Conservation (phyloP, 2,888 invertebrate species). For the Archips crataeganus region DNA sequence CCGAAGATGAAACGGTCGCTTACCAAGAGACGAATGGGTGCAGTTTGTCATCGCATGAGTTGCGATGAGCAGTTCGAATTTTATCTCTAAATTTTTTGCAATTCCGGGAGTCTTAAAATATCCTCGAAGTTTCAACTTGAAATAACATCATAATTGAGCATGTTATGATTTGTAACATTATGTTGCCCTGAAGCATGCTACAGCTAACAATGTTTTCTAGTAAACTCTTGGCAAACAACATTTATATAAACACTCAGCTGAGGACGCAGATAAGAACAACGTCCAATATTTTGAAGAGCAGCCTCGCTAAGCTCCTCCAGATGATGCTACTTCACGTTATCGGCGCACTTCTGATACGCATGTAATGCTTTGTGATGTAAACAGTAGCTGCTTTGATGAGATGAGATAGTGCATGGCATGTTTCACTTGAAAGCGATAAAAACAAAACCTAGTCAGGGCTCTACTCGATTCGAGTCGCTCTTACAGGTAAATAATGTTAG, state of each 20-base stretch:
- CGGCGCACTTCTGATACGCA: constrained; percentile 3
- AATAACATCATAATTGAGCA: background rate
- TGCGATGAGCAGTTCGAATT: constrained; percentile 6
- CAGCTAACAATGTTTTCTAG: background rate
- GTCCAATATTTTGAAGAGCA: constrained; percentile 1
- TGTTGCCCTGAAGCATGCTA: background rate
- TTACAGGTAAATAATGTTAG: background rate
- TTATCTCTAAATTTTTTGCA: constrained; percentile 10
- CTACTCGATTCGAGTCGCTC: background rate
- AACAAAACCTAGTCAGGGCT: background rate
- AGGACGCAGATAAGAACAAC: constrained; percentile 4
- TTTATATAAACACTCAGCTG: background rate
- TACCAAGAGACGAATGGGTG: constrained; percentile 26
- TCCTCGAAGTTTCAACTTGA: background rate
- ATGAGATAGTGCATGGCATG: background rate
- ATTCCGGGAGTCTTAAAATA: constrained; percentile 10
- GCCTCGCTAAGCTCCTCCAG: constrained; percentile 5
- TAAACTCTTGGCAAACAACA: background rate
- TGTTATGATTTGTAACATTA: background rate
- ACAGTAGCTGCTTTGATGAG: constrained; percentile 10
- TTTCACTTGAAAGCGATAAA: background rate
- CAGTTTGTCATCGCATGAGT: constrained; percentile 25
- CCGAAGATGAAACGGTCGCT: constrained; percentile 28
- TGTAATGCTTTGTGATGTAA: constrained; percentile 14
- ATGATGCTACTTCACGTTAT: constrained; percentile 7